phyloP scores from a whole-genome alignment of 2,888 invertebrate genomes.

The Dicranocentrus wangi region DNA sequence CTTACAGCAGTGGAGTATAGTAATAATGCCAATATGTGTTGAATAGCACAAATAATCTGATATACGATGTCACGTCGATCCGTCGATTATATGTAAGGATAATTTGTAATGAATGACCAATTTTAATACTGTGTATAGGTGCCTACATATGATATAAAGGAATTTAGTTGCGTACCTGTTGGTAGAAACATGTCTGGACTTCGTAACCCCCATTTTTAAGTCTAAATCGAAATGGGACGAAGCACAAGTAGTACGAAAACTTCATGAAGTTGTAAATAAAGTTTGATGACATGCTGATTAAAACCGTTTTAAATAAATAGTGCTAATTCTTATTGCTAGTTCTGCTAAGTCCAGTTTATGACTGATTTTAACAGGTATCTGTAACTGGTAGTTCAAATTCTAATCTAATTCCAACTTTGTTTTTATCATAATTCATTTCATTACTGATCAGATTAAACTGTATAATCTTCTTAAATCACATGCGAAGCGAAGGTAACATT shows the following conservation, averaged over 20 bases:
- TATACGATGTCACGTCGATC: no score
- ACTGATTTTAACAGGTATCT: no score
- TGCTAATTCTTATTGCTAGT: no score
- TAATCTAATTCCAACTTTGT: no score
- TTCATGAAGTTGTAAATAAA: constrained; percentile 3
- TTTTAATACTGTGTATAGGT: background rate
- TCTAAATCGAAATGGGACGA: constrained; percentile 17
- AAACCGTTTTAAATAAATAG: no score
- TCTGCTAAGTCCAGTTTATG: no score
- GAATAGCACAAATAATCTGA: constrained; percentile 30
- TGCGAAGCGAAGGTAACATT: no score
- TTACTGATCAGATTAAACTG: no score
- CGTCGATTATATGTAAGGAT: no score
- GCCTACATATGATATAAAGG: background rate
- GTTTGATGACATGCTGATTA: constrained; percentile 22
- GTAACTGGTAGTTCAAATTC: no score
- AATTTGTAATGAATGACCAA: background rate
- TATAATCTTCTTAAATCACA: no score
- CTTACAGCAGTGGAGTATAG: constrained; percentile 9
- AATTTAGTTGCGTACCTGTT: constrained; percentile 7
- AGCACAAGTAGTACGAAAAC: constrained; percentile 14
- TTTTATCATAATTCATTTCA: no score
- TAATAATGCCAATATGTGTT: background rate
- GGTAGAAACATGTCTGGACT: background rate
- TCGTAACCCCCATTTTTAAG: background rate